Evolutionary conservation across 2,113 vertebrate genomes (phyloP), one percentile per base, ranked within the genome.

Genomic region (Ammospiza caudacuta): DNA sequence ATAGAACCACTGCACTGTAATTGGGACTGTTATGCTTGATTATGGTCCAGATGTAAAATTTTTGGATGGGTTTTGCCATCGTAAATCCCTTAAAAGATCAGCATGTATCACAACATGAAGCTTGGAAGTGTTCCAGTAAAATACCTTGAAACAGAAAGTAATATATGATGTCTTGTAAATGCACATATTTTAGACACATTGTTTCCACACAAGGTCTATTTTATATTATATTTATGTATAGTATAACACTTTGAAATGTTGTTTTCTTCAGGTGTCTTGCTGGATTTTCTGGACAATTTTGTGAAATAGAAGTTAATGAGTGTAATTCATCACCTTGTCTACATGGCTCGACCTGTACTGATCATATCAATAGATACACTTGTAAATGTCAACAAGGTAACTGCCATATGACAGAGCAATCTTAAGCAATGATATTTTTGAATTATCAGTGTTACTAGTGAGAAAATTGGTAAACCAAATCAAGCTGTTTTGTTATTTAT

Each of bases 271-370:
- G 97, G 62, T 98, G 96, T 78, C 95, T 95, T 41, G 25, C 83
- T 88, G 97, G 96, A 88, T 97, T 97, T 96, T 97, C 97, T 79
- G 96, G 94, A 57, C 68, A 93, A 59, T 97, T 96, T 91, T 98
- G 94, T 96, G 95, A 98, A 97, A 70, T 89, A 49, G 95, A 97
- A 91, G 90, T 98, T 96, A 98, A 98, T 95, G 98, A 99, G 92
- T 99, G 98, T 75, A 97, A 96, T 95, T 99, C 98, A 91, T 98
- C 98, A 86, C 98, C 98, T 54, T 99, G 98, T 97, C 96, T 98
- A 49, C 97, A 99, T 17, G 96, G 96, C 43, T 97, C 97, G 78
- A 95, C 98, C 80, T 99, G 98, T 97, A 97, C 98, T 97, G 98
- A 99, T 96, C 98, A 97, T 83, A 97, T 98, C 94, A 98, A 98